Base-by-base conservation (phyloP, 2,888 invertebrate genomes). In the Euproctis similis region DNA sequence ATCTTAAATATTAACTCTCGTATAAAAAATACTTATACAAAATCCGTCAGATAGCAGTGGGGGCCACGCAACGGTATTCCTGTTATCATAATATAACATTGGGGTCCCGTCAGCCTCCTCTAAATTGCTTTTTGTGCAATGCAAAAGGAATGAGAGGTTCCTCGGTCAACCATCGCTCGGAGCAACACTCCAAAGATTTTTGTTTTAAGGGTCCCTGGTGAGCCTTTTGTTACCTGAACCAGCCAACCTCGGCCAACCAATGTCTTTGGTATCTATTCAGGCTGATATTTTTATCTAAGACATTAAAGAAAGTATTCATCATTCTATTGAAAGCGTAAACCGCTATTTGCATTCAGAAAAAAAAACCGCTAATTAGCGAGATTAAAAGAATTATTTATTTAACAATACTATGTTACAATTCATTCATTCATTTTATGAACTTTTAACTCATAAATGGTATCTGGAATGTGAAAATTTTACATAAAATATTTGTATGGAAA, bases 41-140 rank as follows among this genome's bases (percentile, higher is more conserved):
- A 54, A 55, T 53, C 44, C 47, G 53, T 42, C 46, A 40, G 47
- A 51, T 48, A 50, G 46, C 68, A 61, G 75, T 73, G 61, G 67
- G 59, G 78, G 78, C 76, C 64, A 66, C 67, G 62, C 81, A 75
- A 80, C 78, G 80, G 80, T 75, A 78, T 74, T 78, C 80, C 75
- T 74, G 77, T 74, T 76, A 81, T 81, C 80, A 72, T 74, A 69
- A 67, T 64, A n/a, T n/a, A n/a, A n/a, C n/a, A n/a, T n/a, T n/a
- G n/a, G 73, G 69, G 59, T 63, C 64, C 72, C 73, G 68, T 72
- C 72, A 60, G 62, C 67, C 57, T 65, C 61, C 60, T 64, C 71
- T 66, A 80, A 78, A 80, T 78, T 75, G 68, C 67, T 77, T 81
- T 81, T 80, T 76, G 61, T 71, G 64, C 59, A 43, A 49, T 49